Conservation (phyloP, 2,888 invertebrate species). For the Lymantria dispar region DNA sequence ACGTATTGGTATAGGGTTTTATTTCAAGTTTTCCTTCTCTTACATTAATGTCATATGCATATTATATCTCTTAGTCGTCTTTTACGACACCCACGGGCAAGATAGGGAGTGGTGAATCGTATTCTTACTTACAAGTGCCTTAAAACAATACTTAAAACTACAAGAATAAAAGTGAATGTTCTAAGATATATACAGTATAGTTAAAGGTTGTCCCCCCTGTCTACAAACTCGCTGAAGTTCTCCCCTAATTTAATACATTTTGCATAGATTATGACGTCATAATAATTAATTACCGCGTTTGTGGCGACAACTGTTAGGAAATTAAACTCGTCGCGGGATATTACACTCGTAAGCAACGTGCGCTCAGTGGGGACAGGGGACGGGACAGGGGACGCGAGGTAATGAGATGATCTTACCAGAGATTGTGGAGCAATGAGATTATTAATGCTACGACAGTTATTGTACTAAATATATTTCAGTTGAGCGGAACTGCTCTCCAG, state of each 20-base stretch:
- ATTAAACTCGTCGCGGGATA: slow-evolving; percentile 13
- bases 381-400: not conserved
- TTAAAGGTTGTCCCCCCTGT: not conserved
- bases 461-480: not conserved
- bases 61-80: no score
- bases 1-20: no score
- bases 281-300: slow-evolving; percentile 9
- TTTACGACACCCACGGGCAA: no score
- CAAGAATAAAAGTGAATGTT: no score
- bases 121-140: no score
- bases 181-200: no score
- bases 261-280: slow-evolving; percentile 7
- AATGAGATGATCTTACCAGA: slow-evolving; percentile 8
- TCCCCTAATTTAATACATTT: slow-evolving; percentile 3
- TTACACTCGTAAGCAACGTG: slow-evolving; percentile 11
- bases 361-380: not conserved
- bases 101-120: no score
- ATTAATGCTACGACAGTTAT: no score
- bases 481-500: no score
- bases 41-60: no score
- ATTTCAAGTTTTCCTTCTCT: no score
- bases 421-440: slow-evolving; percentile 12
- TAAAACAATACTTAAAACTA: no score
- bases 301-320: slow-evolving; percentile 11
- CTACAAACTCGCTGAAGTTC: not conserved